Conservation (phyloP, 2,888 invertebrate species). For the Prenolepis imparis region DNA sequence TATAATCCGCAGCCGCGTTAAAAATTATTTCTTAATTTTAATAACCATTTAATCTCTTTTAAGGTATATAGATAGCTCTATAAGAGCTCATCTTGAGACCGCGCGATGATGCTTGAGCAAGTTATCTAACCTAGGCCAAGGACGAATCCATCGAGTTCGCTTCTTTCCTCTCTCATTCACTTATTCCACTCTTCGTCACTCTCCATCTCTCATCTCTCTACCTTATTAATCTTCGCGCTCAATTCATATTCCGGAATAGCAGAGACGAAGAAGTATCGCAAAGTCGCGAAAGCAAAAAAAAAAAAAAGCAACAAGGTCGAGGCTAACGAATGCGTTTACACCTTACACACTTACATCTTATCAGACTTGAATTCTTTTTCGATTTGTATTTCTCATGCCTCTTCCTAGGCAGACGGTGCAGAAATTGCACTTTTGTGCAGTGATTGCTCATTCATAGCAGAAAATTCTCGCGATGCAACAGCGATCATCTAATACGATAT, state of each 20-base stretch:
- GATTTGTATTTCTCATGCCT: slow-evolving; percentile 19
- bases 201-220: slow-evolving; percentile 11
- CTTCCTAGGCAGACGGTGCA: background rate
- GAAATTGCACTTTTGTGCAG: slow-evolving; percentile 27
- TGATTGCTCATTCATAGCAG: slow-evolving; percentile 37
- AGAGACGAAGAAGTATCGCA: background rate
- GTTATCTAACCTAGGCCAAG: slow-evolving; percentile 35
- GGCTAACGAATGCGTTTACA: background rate
- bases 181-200: background rate
- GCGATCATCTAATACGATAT: background rate
- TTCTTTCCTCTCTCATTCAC: slow-evolving; percentile 25
- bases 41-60: slow-evolving; percentile 25
- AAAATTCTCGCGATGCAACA: background rate
- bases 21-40: background rate
- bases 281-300: slow-evolving; percentile 6
- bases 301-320: slow-evolving; percentile 11
- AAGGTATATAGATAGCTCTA: background rate
- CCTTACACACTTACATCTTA: background rate
- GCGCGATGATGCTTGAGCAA: background rate
- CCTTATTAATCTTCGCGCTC: slow-evolving; percentile 57
- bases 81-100: slow-evolving; percentile 14
- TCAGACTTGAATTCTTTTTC: background rate
- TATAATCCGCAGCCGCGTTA: background rate
- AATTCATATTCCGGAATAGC: slow-evolving; percentile 31
- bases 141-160: slow-evolving; percentile 23